Evolutionary conservation across 92 coral and sea anemone genomes (phyloP), one percentile per base, ranked within the genome.

Genomic region (Parazoanthus atlanticus): DNA sequence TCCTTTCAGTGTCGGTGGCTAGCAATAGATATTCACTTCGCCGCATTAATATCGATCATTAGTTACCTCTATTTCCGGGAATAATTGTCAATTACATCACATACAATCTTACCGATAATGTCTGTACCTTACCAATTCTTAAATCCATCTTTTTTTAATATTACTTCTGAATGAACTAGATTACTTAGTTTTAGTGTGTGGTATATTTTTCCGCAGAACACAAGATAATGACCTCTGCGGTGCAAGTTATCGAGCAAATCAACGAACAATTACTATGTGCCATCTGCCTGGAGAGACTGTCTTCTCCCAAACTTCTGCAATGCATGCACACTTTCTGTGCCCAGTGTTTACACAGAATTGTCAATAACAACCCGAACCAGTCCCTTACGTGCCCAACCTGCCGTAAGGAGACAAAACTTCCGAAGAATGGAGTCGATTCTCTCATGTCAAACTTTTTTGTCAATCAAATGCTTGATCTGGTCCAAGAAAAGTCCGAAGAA

Each of bases 311-410:
- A 65, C 91, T 97, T 46, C 94, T 97, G 26, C 77, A 82, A n/a
- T 97, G 99, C 77, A 90, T 94, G 92, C 99, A 97, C 86, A 94
- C 99, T 13, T 97, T 97, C 85, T 97, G 99, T 79, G 89, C 95
- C 8, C 94, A 91, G 58, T 97, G 99, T 82, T 76, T 97, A 84
- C 94, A 92, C 34, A 94, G 98, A 73, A 97, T 97, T 30, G 91
- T 88, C 61, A 97, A 97, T 89, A 97, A 97, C 77, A 93, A 93
- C 78, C 90, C 95, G 21, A 91, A 94, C 17, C 76, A 90, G 23
- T 73, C 79, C 32, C 85, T 96, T 73, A 91, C 91, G 46, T 88
- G 91, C 38, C 82, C 83, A 52, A 86, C 89, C 2, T 97, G 99
- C 76, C 98, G 99, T 23, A 84, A 88, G 30, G 90, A 92, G 85